Evolutionary conservation across 2,888 invertebrate species (phyloP), one percentile per base, ranked within the genome.

Genomic region (Drosophila rellima): DNA sequence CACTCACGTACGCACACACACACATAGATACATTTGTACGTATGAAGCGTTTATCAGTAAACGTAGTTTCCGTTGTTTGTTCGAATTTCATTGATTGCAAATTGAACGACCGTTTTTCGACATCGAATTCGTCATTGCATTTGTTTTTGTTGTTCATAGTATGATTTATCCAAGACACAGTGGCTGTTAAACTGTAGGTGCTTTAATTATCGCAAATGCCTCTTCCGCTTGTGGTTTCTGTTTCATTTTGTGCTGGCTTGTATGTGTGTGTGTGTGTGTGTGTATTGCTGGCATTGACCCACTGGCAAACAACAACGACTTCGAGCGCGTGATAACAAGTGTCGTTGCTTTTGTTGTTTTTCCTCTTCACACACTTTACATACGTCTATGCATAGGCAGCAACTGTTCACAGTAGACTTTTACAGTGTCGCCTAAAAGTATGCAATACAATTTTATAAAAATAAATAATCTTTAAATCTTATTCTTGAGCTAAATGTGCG

Each of bases 221-320:
- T 42, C 42, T 79, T 66, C 70, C 65, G 70, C 17, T 65, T 33
- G 42, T 56, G 55, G 37, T 26, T 74, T 55, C 20, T 31, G 29
- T 56, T 56, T 37, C 31, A 37, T 44, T 54, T 1, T 44, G 48
- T 66, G 3, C 56, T 52, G 37, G 37, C 35, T 44, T 54, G 3
- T 51, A 45, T 35, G 23, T 40, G 10, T 29, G 20, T 26, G 15
- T 40, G 33, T 23, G 26, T 29, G 35, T 31, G 37, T 45, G n/a
- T 37, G 23, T 8, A 54, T 62, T 54, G 65, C 67, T 80, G 86
- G 54, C 82, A 88, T 72, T 86, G 88, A 83, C 88, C 88, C 66
- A 88, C 72, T 82, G 44, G 37, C 44, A 63, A 79, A 66, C 64
- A 67, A 50, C 33, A 56, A 70, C 60, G 48, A 56, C 42, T 63